phyloP scores from a whole-genome alignment of 2,797 vertebrate species.

The Acestrorhynchus altus region DNA sequence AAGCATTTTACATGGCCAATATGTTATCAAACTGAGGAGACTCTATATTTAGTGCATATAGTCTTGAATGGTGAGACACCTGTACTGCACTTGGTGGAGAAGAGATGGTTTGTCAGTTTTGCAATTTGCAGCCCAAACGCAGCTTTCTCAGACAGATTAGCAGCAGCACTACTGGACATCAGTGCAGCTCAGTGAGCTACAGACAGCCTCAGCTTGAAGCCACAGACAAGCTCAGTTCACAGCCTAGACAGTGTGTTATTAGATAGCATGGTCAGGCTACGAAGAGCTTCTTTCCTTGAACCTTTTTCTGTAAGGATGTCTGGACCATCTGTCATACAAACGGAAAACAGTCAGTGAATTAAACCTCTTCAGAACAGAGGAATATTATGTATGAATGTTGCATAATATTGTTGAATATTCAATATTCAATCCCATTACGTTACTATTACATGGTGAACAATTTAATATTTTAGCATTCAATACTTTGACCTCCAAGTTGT shows the following conservation, averaged over 20 bases:
- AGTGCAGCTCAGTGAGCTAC: conserved; percentile 1
- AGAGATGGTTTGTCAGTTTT: conserved; percentile 6
- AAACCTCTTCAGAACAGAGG: neutral
- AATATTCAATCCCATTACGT: neutral
- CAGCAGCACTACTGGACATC: conserved; percentile 19
- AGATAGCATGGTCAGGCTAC: neutral
- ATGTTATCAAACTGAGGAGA: neutral
- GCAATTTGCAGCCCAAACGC: conserved; percentile 4
- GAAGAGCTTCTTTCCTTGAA: neutral
- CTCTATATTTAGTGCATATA: conserved; percentile 10
- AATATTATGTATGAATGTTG: neutral
- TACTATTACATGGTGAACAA: neutral
- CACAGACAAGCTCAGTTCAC: conserved; percentile 16
- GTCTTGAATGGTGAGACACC: conserved; percentile 1
- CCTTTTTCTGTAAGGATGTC: neutral
- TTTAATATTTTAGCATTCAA: neutral
- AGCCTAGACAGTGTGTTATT: neutral
- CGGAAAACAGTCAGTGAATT: neutral
- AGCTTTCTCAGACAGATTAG: neutral
- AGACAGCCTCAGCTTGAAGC: conserved; percentile 27
- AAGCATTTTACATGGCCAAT: conserved; percentile 11
- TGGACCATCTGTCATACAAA: neutral
- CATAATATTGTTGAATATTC: no score
- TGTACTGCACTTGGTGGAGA: neutral
- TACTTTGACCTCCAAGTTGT: no score